Conservation (phyloP, 2,888 invertebrate species). For the Girardia tigrina region DNA sequence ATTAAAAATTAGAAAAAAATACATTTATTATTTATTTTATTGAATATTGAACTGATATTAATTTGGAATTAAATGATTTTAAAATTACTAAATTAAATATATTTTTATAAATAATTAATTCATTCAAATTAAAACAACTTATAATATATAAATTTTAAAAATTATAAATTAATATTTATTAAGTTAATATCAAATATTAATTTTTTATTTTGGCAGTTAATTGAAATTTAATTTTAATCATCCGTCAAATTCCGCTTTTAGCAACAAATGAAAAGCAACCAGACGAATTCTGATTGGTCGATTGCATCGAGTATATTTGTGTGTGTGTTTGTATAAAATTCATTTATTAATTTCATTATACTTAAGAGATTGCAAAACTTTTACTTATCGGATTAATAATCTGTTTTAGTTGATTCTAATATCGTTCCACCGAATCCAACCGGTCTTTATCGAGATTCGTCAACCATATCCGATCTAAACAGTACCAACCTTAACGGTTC, state of each 20-base stretch:
- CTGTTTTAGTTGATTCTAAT: neutral
- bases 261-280: conserved; percentile 1
- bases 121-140: too few species aligned
- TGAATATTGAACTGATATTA: too few species aligned
- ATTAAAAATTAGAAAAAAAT: too few species aligned
- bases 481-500: neutral
- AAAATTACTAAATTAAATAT: too few species aligned
- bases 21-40: too few species aligned
- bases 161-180: too few species aligned
- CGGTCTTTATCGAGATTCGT: neutral
- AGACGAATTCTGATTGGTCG: neutral
- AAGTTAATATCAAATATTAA: too few species aligned
- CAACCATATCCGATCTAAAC: neutral
- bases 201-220: too few species aligned
- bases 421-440: neutral
- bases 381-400: neutral
- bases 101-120: too few species aligned
- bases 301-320: neutral
- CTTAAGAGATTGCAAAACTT: neutral
- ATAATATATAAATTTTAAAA: too few species aligned
- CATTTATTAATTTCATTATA: neutral
- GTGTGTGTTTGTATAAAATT: neutral
- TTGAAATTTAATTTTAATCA: conserved; percentile 1
- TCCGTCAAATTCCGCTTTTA: neutral
- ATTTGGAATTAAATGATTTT: too few species aligned